A percentile compares a stretch with the other conserved stretches of the same genome.
Evolutionary conservation across 1,140 invertebrate species (phyloP).

Genomic region (Diachasma alloeum): DNA sequence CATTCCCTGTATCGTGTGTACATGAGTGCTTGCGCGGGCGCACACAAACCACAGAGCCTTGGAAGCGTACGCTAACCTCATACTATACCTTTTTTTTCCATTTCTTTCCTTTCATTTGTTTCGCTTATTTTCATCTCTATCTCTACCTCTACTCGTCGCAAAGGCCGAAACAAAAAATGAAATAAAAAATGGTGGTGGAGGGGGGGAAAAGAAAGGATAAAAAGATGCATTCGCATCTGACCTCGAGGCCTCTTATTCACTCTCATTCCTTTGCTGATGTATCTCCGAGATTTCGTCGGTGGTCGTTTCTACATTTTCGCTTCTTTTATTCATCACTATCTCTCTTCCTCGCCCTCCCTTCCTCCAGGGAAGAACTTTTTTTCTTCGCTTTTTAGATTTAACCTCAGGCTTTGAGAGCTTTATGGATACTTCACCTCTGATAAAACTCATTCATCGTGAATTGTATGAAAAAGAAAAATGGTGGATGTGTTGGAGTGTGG

Average conservation of each 20-base stretch:
- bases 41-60: slow-evolving; percentile 29
- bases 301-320: background rate
- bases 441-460: too few relatives aligned
- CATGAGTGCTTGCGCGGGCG: background rate
- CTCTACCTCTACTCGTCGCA: background rate
- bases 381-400: too few relatives aligned
- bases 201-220: background rate
- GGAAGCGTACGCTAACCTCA: slow-evolving; percentile 43
- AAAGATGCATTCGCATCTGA: background rate
- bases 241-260: background rate
- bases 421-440: too few relatives aligned
- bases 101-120: slow-evolving; percentile 24
- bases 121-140: slow-evolving; percentile 1
- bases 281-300: background rate
- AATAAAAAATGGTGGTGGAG: background rate
- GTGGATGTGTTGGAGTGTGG: too few relatives aligned
- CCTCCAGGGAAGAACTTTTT: too few relatives aligned
- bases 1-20: slow-evolving; percentile 2
- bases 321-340: background rate
- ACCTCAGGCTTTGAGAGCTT: too few relatives aligned
- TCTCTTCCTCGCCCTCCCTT: too few relatives aligned
- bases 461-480: too few relatives aligned
- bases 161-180: background rate
- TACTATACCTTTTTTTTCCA: slow-evolving; percentile 7
- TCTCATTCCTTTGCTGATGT: slow-evolving; percentile 3